phyloP scores from a whole-genome alignment of 2,888 invertebrate species.

The Exephanes ischioxanthus region DNA sequence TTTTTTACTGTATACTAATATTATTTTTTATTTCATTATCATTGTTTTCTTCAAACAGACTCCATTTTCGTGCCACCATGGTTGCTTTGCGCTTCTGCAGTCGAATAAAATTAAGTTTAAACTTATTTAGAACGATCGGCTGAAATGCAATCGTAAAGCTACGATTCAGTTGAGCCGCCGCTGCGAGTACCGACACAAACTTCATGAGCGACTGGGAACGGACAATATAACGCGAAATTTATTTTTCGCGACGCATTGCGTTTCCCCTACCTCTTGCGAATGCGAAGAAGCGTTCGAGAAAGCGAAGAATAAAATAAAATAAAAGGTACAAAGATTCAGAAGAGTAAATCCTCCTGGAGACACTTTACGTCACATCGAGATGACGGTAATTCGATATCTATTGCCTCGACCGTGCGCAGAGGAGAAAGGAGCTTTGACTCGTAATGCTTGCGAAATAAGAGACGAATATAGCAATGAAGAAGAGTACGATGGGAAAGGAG shows the following conservation, averaged over 20 bases:
- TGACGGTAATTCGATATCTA: conserved; percentile 71
- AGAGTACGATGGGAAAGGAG: conserved; percentile 20
- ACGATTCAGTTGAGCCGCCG: not conserved
- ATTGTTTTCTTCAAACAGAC: not conserved
- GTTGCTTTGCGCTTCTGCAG: not conserved
- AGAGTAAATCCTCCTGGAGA: conserved; percentile 51
- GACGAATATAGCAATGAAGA: conserved; percentile 28
- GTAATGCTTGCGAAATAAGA: conserved; percentile 45
- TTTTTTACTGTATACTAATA: too few species aligned
- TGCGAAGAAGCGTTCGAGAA: conserved; percentile 6
- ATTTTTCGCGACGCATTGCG: conserved; percentile 34
- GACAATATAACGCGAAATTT: conserved; percentile 40
- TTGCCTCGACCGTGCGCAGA: conserved; percentile 49
- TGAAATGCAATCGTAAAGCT: not conserved
- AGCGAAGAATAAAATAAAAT: conserved; percentile 2
- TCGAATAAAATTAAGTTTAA: not conserved
- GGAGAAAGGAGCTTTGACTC: conserved; percentile 57
- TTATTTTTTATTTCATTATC: not conserved
- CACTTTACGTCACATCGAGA: conserved; percentile 64
- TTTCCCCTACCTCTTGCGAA: conserved; percentile 35
- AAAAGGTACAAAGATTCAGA: conserved; percentile 29
- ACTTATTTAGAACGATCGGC: not conserved
- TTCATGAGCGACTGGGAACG: not conserved
- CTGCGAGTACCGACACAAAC: not conserved
- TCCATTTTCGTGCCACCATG: not conserved